Evolutionary conservation across 2,888 invertebrate genomes (phyloP), one percentile per base, ranked within the genome.

Genomic region (Cacoxenus indagator): DNA sequence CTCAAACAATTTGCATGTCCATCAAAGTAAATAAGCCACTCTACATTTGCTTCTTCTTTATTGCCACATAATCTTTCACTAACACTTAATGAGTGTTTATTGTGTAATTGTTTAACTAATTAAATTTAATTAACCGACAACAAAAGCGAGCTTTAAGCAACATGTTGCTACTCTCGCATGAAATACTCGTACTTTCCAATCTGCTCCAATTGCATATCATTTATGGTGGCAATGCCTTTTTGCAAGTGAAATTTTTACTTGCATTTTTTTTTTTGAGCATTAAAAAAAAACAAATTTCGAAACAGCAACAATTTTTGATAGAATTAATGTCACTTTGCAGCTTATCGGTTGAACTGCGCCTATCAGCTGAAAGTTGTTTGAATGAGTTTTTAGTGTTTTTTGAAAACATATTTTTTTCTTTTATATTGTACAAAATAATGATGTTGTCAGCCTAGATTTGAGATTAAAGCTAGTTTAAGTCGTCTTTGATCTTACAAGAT

Each of bases 1-100:
- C 65, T 69, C 45, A 69, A 69, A 61, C 67, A 67, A 74, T 74
- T 74, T 79, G 76, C 75, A 83, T 80, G 80, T 67, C 68, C 69
- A 64, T 48, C 68, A 71, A 70, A 43, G 61, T 62, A 62, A 62
- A 62, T 45, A 43, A 4, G 14, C 26, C 55, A 55, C 54, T 24
- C 26, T 11, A 11, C 26, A 11, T 26, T 54, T 14, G 2, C 27
- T 55, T 55, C 11, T 26, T 24, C 55, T 55, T 43, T 22, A 62
- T 45, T 43, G 24, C 11, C 27, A 55, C 17, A n/a, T 55, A 55
- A 55, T 55, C 55, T 55, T 55, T 51, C 51, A 51, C 51, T 17
- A 51, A 51, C 51, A 51, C 11, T 37, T 37, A 37, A 37, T 37
- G 51, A 6, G 37, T 51, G 22, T 11, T 37, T 37, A 37, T 37